Conservation (phyloP, 2,888 invertebrate species). For the Drosophila rubida region DNA sequence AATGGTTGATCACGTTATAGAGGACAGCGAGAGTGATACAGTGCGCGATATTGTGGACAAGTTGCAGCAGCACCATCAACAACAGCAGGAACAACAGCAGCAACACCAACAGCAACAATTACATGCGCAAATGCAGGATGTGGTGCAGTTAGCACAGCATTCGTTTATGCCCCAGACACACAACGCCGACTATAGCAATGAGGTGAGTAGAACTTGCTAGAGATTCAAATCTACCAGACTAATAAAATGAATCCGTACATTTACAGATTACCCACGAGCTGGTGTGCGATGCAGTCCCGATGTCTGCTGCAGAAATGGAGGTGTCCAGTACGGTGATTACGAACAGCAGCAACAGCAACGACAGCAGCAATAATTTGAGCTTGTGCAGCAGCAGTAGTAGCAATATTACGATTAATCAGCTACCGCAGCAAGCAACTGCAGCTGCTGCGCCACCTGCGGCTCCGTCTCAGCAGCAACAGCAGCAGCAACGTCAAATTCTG, state of each 20-base stretch:
- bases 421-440: conserved; percentile 53
- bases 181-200: conserved; percentile 64
- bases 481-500: conserved; percentile 77
- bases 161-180: conserved; percentile 64
- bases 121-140: conserved; percentile 61
- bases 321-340: conserved; percentile 86
- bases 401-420: conserved; percentile 52
- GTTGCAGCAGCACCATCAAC: conserved; percentile 74
- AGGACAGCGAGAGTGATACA: conserved; percentile 67
- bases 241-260: neutral
- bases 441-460: conserved; percentile 33
- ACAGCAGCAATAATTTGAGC: conserved; percentile 82
- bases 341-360: conserved; percentile 83
- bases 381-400: conserved; percentile 77
- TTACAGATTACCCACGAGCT: conserved; percentile 85
- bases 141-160: conserved; percentile 66
- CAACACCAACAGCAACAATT: conserved; percentile 56
- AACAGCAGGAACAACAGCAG: conserved; percentile 58
- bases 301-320: conserved; percentile 87
- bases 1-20: conserved; percentile 59
- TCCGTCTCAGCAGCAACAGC: conserved; percentile 78
- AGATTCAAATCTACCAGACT: neutral
- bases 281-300: conserved; percentile 86
- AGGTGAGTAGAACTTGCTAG: conserved; percentile 48
- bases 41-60: conserved; percentile 82